Percentiles rank a stretch among this genome's conserved stretches.
phyloP scores from a whole-genome alignment of 2,113 vertebrate genomes.

The Phrynosoma platyrhinos region DNA sequence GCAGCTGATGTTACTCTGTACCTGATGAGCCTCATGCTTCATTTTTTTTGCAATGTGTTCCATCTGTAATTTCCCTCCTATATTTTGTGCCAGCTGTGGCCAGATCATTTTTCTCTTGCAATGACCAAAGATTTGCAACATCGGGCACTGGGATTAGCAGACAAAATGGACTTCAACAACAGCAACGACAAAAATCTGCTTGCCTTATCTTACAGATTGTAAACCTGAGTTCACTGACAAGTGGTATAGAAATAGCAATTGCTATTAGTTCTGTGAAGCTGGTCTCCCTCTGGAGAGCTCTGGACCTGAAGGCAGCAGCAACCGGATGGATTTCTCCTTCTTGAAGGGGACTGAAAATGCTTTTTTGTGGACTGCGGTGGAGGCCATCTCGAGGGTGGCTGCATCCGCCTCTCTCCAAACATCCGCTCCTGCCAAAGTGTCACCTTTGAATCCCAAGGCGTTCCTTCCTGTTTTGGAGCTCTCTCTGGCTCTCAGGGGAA shows the following conservation, averaged over 20 bases:
- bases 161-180: background rate
- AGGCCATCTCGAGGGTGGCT: background rate
- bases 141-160: background rate
- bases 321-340: background rate
- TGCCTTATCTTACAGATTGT: background rate
- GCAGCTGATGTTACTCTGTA: background rate
- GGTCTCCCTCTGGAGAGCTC: too few relatives aligned
- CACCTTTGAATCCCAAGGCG: slow-evolving; percentile 45
- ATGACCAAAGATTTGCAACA: too few relatives aligned
- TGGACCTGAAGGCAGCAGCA: too few relatives aligned
- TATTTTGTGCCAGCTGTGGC: too few relatives aligned
- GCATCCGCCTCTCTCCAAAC: slow-evolving; percentile 16
- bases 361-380: background rate
- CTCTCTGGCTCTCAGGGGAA: slow-evolving; percentile 48
- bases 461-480: slow-evolving; percentile 55
- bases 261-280: too few relatives aligned
- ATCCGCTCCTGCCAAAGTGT: slow-evolving; percentile 20
- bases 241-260: too few relatives aligned
- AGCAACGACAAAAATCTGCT: too few relatives aligned
- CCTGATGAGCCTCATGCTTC: too few relatives aligned
- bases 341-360: background rate
- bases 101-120: too few relatives aligned
- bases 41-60: too few relatives aligned
- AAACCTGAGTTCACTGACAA: too few relatives aligned
- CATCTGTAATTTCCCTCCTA: too few relatives aligned